These are phyloP conservation scores for Acrobasis suavella DNA, from an alignment of 2,888 invertebrate genomes.

Conservation along the genomic window DNA sequence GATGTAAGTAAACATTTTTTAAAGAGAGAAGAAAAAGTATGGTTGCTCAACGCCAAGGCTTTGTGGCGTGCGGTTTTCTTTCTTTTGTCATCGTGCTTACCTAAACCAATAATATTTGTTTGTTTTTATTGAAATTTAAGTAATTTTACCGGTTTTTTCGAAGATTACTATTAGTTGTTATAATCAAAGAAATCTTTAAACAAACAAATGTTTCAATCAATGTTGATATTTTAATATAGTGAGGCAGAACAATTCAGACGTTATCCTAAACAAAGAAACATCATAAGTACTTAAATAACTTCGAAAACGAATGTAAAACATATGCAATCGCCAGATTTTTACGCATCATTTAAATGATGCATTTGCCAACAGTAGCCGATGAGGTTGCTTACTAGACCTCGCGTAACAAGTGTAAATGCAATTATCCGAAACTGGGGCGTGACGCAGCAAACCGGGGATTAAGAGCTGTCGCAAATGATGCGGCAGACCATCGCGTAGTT, in stretches of 20 bases:
- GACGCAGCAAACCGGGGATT: slow-evolving; percentile 55
- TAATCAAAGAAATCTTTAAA: no score
- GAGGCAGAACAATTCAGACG: no score
- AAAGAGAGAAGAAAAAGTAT: slow-evolving; percentile 5
- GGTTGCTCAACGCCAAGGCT: slow-evolving; percentile 19
- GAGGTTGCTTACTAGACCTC: slow-evolving; percentile 53
- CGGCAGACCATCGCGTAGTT: slow-evolving; percentile 13
- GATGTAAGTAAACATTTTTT: slow-evolving; percentile 11
- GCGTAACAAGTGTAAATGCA: slow-evolving; percentile 66
- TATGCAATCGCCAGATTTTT: slow-evolving; percentile 44
- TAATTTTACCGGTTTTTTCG: not conserved
- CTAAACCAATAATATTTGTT: not conserved
- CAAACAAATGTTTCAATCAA: no score
- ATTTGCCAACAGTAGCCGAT: slow-evolving; percentile 56
- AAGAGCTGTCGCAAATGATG: slow-evolving; percentile 26
- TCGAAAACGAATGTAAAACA: not conserved
- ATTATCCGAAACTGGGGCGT: slow-evolving; percentile 67
- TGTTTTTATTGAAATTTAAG: not conserved
- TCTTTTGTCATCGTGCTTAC: not conserved
- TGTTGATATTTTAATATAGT: no score
- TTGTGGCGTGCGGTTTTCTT: slow-evolving; percentile 6
- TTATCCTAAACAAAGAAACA: no score
- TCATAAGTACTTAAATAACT: no score
- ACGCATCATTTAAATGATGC: slow-evolving; percentile 57
- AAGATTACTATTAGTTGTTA: no score